Evolutionary conservation across 23 tunicate species (phyloP), one percentile per base, ranked within the genome.

Genomic region (Aplidium turbinatum): DNA sequence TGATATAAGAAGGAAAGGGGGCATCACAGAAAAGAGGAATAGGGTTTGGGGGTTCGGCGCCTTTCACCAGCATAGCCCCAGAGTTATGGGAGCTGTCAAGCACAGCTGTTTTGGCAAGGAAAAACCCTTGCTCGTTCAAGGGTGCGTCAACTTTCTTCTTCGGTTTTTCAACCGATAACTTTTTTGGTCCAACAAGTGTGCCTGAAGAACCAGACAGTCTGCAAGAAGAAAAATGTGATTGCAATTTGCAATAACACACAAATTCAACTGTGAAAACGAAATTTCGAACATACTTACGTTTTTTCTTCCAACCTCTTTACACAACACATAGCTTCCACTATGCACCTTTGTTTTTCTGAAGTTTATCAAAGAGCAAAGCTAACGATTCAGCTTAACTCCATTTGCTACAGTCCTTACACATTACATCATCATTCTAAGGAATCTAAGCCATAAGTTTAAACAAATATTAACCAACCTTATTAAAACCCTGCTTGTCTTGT

Each of bases 31-130:
- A 84, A 0, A 84, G 72, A 24, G 83, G 33, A 42, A 76, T 46
- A 3, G 90, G 83, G 31, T 77, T 68, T 13, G 90, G 90, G 19
- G 90, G 90, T 3, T 84, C 73, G 20, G 23, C 51, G 23, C 90
- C 90, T 28, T 82, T 72, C 21, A 84, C 73, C 9, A 84, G 56
- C n/a, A 84, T 77, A 18, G 38, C 68, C 7, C 58, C 58, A 5
- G 58, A 25, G 16, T 9, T 47, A 29, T 48, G 76, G 3, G 47
- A 24, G 21, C 38, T 47, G 22, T 70, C 47, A 16, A 47, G 3
- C 18, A 70, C 35, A 4, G 72, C 4, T 39, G n/a, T 47, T 9
- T 7, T 26, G 6, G 76, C 47, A 4, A 58, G 6, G 23, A 70
- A 70, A 47, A 70, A 70, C 4, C 58, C 26, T 48, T 70, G 24